phyloP scores from a whole-genome alignment of 2,888 invertebrate genomes.

The Drosophila phalerata region DNA sequence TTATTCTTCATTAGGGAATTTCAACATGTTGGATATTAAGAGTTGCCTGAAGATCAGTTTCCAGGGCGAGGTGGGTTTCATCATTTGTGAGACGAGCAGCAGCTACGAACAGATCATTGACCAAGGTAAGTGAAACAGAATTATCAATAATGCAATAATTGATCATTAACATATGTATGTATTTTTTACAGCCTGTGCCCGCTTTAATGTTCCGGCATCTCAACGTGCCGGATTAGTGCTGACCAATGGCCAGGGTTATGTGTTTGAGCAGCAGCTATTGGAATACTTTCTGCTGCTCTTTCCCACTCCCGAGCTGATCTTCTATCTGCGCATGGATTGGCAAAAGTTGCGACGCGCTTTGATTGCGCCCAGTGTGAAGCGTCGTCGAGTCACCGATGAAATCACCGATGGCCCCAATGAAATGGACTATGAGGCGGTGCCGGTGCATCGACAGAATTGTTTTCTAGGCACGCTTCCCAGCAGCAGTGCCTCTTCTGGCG shows the following conservation, averaged over 20 bases:
- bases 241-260: constrained; percentile 74
- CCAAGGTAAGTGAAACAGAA: constrained; percentile 65
- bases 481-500: not conserved
- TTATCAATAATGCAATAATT: not conserved
- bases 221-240: constrained; percentile 71
- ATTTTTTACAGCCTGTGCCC: constrained; percentile 31
- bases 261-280: constrained; percentile 77
- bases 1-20: constrained; percentile 19
- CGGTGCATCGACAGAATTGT: constrained; percentile 83
- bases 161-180: not conserved
- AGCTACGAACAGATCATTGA: constrained; percentile 74
- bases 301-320: constrained; percentile 78
- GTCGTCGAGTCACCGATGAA: constrained; percentile 20
- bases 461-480: constrained; percentile 77
- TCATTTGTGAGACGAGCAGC: constrained; percentile 53
- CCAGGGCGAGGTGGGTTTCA: constrained; percentile 50
- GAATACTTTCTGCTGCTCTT: constrained; percentile 82
- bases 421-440: constrained; percentile 57
- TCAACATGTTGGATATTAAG: constrained; percentile 47
- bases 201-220: constrained; percentile 60
- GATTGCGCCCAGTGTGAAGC: constrained; percentile 26
- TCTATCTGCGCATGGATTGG: constrained; percentile 76
- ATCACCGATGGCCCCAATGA: not conserved
- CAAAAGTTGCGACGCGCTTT: constrained; percentile 50
- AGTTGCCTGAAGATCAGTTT: constrained; percentile 65